Evolutionary conservation across 2,888 invertebrate genomes (phyloP), one percentile per base, ranked within the genome.

Genomic region (Anthrax anthrax): DNA sequence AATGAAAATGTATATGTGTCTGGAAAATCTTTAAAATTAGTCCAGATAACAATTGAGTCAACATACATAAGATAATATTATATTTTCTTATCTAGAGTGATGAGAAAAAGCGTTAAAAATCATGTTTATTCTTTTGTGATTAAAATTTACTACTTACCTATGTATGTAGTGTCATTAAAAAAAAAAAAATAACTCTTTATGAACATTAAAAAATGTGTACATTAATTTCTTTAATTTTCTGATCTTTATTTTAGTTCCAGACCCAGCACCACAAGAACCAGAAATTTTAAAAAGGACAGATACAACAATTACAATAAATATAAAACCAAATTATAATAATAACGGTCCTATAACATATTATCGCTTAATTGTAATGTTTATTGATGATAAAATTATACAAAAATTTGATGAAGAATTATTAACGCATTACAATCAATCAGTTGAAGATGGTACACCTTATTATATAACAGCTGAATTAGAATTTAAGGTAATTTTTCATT

Each of bases 401-500:
- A 76, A 74, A 18, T 81, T 78, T 58, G 78, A 76, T 52, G 70
- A 68, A 46, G 74, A 76, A 34, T 72, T 71, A 44, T 71, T 81
- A 16, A 75, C 74, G n/a, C 75, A 80, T 58, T 81, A 78, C 65
- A 67, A 77, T 47, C 74, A 76, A 56, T 81, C 91, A 0, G 69
- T 70, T 44, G 73, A 75, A 38, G 76, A 81, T 50, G 82, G 80
- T 1, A 63, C 80, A 5, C 78, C 80, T 3, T 90, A 86, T 62
- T 92, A 92, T 60, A 80, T 91, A 29, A 75, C 88, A 8, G 91
- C 86, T 1, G 84, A 88, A 63, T 67, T 92, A 49, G 74, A 77
- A 46, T 78, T 81, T 18, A 39, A 42, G 27, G 46, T 46, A 42
- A 23, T 40, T 16, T 37, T 4, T 14, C 46, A 17, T 34, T 37